phyloP scores from a whole-genome alignment of 2,888 invertebrate genomes.

The Mechanitis mazaeus region DNA sequence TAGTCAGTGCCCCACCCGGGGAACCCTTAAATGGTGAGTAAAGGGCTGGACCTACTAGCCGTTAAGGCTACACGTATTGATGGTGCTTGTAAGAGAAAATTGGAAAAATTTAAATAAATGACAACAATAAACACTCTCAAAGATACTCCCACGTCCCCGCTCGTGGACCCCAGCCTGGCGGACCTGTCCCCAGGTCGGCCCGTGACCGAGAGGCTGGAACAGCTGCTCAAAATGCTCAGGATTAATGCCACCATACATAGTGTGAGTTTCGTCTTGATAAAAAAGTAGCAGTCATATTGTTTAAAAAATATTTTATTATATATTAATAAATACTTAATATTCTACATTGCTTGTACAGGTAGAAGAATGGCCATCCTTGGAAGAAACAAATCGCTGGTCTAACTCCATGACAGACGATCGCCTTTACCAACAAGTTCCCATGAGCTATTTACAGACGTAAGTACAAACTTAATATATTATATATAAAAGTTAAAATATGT shows the following conservation, averaged over 20 bases:
- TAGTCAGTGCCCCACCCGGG: conserved; percentile 68
- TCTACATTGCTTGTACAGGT: conserved; percentile 53
- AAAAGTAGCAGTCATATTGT: no score
- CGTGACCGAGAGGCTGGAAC: conserved; percentile 72
- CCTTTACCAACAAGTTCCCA: conserved; percentile 50
- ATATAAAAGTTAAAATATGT: no score
- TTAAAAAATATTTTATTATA: no score
- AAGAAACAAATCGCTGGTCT: conserved; percentile 60
- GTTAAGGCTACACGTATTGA: no score
- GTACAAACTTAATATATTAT: conserved; percentile 26
- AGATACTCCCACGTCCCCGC: conserved; percentile 34
- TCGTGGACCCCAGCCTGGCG: conserved; percentile 34
- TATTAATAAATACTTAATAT: no score
- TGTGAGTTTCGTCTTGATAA: conserved; percentile 46
- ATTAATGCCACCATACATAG: conserved; percentile 90
- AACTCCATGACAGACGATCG: conserved; percentile 41
- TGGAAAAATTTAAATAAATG: no score
- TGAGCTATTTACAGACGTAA: conserved; percentile 58
- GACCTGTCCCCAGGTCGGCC: conserved; percentile 50
- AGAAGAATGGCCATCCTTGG: conserved; percentile 77
- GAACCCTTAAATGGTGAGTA: conserved; percentile 39
- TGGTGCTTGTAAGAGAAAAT: no score
- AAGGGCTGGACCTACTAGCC: no score
- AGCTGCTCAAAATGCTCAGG: conserved; percentile 87
- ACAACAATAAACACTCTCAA: background rate